Conservation (phyloP, 2,888 invertebrate genomes). For the Polymixis flavicincta region DNA sequence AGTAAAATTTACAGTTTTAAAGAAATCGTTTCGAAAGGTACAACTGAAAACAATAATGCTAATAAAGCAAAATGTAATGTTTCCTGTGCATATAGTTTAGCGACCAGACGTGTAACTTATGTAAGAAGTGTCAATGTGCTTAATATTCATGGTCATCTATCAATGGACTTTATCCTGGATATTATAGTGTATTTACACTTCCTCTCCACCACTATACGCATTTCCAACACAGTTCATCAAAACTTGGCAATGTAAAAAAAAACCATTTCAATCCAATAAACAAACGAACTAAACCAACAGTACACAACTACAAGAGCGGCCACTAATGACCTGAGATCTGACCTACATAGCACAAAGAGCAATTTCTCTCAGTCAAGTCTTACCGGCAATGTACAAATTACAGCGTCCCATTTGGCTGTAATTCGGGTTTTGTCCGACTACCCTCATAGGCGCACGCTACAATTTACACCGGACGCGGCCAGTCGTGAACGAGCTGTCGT, state of each 20-base stretch:
- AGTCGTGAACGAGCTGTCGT: slow-evolving; percentile 75
- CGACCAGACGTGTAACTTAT: no score
- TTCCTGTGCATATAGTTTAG: no score
- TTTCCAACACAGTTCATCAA: not conserved
- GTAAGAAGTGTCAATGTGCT: no score
- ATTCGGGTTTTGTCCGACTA: slow-evolving; percentile 82
- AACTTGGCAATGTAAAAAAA: not conserved
- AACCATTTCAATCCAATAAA: slow-evolving; percentile 8
- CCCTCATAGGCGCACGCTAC: slow-evolving; percentile 78
- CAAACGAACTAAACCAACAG: slow-evolving; percentile 29
- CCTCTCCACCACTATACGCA: no score
- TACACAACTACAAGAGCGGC: slow-evolving; percentile 36
- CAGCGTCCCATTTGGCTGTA: slow-evolving; percentile 81
- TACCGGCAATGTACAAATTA: slow-evolving; percentile 81
- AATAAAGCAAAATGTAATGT: no score
- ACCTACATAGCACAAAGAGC: slow-evolving; percentile 72
- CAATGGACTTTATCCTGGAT: no score
- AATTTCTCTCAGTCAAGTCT: slow-evolving; percentile 76
- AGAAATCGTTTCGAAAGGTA: not conserved
- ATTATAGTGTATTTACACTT: no score
- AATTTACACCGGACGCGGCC: slow-evolving; percentile 85
- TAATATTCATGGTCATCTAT: no score
- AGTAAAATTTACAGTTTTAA: no score
- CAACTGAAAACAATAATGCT: no score
- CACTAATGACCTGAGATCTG: slow-evolving; percentile 60